Evolutionary conservation across 2,797 vertebrate species (phyloP).

Genomic region (Pangasius mekongensis): DNA sequence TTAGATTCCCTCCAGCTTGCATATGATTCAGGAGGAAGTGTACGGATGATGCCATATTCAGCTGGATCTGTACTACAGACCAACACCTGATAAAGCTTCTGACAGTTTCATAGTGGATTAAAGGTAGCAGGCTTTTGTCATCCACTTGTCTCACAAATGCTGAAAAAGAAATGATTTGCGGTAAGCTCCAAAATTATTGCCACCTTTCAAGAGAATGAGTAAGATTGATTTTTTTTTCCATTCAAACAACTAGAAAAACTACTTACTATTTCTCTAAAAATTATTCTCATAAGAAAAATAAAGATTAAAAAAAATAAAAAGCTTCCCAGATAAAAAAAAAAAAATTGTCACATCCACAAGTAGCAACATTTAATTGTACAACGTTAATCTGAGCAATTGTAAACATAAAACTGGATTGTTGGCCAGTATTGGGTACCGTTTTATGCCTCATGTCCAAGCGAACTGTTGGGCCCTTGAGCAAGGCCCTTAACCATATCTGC

Average conservation of each 20-base stretch:
- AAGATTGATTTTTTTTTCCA: background rate
- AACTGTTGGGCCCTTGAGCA: no score
- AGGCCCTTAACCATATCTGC: no score
- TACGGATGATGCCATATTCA: background rate
- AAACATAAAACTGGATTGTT: no score
- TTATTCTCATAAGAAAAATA: no score
- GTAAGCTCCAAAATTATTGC: background rate
- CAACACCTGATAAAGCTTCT: background rate
- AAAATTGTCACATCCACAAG: no score
- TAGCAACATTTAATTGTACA: no score
- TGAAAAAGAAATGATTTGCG: background rate
- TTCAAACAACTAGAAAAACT: background rate
- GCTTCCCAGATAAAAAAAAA: no score
- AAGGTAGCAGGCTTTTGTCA: background rate
- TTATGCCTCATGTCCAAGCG: no score
- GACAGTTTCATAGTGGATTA: background rate
- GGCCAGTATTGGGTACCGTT: no score
- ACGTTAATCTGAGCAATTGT: no score
- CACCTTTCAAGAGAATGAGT: background rate
- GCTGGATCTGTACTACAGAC: background rate
- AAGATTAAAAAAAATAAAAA: no score
- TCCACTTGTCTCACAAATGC: background rate
- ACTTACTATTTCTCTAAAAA: no score
- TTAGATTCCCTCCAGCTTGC: background rate
- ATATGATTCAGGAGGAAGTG: background rate